These are phyloP conservation scores for Eristalis intricaria DNA, from an alignment of 2,888 invertebrate species.

Conservation along the genomic window DNA sequence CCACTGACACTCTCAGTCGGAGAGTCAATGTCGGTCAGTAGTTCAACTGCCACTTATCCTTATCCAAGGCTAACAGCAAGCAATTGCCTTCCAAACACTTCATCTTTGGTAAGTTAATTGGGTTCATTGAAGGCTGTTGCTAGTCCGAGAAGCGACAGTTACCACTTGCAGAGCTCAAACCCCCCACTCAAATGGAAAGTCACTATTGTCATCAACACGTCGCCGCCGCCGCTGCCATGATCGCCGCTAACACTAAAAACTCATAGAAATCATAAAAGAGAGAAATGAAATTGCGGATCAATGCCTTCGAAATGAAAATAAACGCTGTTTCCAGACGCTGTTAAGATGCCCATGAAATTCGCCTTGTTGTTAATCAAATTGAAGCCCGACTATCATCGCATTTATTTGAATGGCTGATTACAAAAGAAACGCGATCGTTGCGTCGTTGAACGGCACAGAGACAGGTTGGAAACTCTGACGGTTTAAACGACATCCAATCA, in stretches of 20 bases:
- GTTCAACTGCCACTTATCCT: background rate
- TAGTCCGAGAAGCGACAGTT: background rate
- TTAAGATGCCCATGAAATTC: background rate
- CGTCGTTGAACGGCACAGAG: background rate
- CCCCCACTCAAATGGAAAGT: conserved; percentile 12
- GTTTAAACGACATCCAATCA: background rate
- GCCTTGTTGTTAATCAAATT: conserved; percentile 10
- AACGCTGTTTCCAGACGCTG: background rate
- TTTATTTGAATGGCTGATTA: conserved; percentile 13
- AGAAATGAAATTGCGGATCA: conserved; percentile 26
- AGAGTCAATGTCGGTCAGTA: background rate
- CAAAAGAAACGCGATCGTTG: background rate
- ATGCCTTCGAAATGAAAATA: conserved; percentile 12
- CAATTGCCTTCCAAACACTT: background rate
- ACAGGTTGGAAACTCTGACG: background rate
- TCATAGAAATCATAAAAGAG: background rate
- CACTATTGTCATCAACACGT: background rate
- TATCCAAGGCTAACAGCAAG: background rate
- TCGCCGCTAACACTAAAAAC: background rate
- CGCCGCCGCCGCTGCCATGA: background rate
- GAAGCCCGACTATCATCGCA: background rate
- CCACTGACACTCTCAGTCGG: background rate
- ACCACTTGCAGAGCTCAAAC: background rate
- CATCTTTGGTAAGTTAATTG: conserved; percentile 9
- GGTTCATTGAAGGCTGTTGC: conserved; percentile 47